Evolutionary conservation across 1,140 invertebrate species (phyloP).

Genomic region (Drosophila nasuta): DNA sequence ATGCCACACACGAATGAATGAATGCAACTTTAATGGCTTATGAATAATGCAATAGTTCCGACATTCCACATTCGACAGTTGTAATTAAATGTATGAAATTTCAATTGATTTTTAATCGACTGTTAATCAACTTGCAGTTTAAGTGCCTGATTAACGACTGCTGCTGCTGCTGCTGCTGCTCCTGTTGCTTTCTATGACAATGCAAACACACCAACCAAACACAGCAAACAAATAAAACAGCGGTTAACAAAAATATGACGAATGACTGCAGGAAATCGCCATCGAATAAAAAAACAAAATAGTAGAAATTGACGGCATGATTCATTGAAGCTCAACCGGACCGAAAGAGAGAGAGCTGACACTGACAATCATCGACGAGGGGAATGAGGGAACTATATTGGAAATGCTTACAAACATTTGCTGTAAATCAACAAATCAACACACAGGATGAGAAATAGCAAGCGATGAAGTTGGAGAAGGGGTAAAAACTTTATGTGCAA

Average conservation of each 20-base stretch:
- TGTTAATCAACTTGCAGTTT: slow-evolving; percentile 42
- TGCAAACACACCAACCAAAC: neutral
- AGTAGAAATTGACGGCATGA: slow-evolving; percentile 57
- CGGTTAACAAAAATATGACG: slow-evolving; percentile 58
- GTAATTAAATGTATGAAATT: slow-evolving; percentile 70
- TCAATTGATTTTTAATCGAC: slow-evolving; percentile 75
- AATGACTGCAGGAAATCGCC: slow-evolving; percentile 56
- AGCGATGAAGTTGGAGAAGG: neutral
- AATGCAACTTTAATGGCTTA: slow-evolving; percentile 39
- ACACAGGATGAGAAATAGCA: slow-evolving; percentile 33
- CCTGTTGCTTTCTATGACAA: slow-evolving; percentile 12
- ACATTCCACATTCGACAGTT: slow-evolving; percentile 2
- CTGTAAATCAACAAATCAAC: slow-evolving; percentile 76
- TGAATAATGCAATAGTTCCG: slow-evolving; percentile 46
- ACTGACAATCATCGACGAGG: slow-evolving; percentile 55
- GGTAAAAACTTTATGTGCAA: slow-evolving; percentile 60
- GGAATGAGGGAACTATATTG: slow-evolving; percentile 43
- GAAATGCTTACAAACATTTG: slow-evolving; percentile 74
- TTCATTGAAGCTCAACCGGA: slow-evolving; percentile 57
- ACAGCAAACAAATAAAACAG: neutral
- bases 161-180: slow-evolving; percentile 1
- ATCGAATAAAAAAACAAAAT: slow-evolving; percentile 25
- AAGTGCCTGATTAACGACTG: slow-evolving; percentile 45
- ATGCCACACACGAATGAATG: slow-evolving; percentile 1
- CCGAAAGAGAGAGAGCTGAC: slow-evolving; percentile 34